These are phyloP conservation scores for Pelobates cultripes DNA, from an alignment of 2,797 vertebrate species.

Conservation along the genomic window DNA sequence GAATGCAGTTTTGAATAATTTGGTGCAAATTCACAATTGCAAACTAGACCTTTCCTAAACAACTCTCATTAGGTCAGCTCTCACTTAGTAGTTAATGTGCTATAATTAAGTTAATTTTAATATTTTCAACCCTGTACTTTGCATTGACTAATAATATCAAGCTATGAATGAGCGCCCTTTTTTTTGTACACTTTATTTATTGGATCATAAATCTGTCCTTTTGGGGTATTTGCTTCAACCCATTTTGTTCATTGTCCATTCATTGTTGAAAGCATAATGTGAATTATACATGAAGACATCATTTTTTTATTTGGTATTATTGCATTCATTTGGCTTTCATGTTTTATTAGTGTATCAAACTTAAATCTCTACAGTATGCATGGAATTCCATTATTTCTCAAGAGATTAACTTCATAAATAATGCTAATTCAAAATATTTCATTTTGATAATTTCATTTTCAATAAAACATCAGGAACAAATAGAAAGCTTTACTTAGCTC, in stretches of 20 bases:
- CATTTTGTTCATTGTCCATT: not conserved
- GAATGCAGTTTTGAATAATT: too few relatives aligned
- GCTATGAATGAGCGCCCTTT: too few relatives aligned
- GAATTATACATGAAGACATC: not conserved
- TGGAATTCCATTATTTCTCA: constrained; percentile 1
- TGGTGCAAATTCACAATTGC: too few relatives aligned
- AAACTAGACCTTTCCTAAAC: too few relatives aligned
- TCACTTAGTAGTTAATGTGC: too few relatives aligned
- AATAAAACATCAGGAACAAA: not conserved
- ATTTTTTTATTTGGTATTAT: not conserved
- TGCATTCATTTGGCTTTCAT: too few relatives aligned
- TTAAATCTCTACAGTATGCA: not conserved
- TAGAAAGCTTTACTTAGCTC: not conserved
- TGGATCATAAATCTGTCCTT: too few relatives aligned
- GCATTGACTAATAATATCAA: too few relatives aligned
- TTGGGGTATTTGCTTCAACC: not conserved
- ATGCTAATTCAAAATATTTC: constrained; percentile 25
- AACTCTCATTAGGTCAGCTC: too few relatives aligned
- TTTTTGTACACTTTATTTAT: too few relatives aligned
- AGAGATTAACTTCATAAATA: not conserved
- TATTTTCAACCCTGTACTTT: too few relatives aligned
- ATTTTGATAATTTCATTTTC: not conserved
- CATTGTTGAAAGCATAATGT: not conserved
- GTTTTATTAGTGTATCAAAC: constrained; percentile 15
- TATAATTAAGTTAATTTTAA: too few relatives aligned